Evolutionary conservation across 2,797 vertebrate species (phyloP).

Genomic region (Parauchenoglanis ngamensis): DNA sequence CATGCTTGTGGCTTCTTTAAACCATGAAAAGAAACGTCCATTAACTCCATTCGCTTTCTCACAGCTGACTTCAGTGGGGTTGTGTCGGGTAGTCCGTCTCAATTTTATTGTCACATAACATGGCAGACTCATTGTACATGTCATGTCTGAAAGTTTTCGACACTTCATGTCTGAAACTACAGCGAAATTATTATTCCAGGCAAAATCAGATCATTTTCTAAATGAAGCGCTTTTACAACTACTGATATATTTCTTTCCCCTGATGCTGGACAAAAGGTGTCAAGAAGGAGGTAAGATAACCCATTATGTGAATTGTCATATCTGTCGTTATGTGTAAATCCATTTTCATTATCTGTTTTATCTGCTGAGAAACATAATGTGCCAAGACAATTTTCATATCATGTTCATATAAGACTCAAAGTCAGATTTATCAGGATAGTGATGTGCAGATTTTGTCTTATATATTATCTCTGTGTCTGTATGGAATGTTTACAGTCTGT

Average conservation of each 20-base stretch:
- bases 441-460: neutral
- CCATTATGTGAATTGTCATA: constrained; percentile 50
- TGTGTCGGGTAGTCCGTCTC: constrained; percentile 45
- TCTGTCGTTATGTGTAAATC: constrained; percentile 30
- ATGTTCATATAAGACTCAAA: neutral
- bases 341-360: constrained; percentile 1
- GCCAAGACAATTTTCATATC: neutral
- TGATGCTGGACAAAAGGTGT: constrained; percentile 66
- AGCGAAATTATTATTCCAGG: neutral
- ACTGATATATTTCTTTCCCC: constrained; percentile 58
- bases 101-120: constrained; percentile 54
- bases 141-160: constrained; percentile 28
- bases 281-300: constrained; percentile 66
- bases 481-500: neutral
- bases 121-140: constrained; percentile 48
- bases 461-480: neutral
- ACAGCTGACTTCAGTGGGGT: constrained; percentile 38
- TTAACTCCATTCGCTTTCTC: neutral
- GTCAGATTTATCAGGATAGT: neutral
- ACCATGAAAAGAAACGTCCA: constrained; percentile 14
- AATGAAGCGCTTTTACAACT: constrained; percentile 18
- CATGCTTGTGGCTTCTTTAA: constrained; percentile 27
- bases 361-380: neutral
- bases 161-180: neutral
- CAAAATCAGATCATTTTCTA: neutral